A percentile compares a stretch with the other conserved stretches of the same genome.
These are phyloP conservation scores for Poecilia picta DNA, from an alignment of 2,797 vertebrate genomes.

Conservation along the genomic window DNA sequence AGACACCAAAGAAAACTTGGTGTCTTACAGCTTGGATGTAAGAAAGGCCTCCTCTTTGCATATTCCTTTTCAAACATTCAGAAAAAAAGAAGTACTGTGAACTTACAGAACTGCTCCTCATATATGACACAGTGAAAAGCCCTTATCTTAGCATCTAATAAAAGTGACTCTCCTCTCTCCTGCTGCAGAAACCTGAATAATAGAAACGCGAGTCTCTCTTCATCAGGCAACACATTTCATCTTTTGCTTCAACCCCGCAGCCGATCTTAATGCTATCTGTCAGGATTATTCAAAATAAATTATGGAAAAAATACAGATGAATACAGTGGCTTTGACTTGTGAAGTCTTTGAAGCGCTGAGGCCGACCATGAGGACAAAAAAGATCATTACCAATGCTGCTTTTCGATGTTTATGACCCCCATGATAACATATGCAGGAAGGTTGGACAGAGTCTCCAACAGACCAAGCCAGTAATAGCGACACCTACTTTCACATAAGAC, in stretches of 20 bases:
- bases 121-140: conserved; percentile 40
- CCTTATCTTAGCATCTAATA: conserved; percentile 34
- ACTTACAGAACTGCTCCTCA: conserved; percentile 23
- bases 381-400: conserved; percentile 6
- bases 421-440: conserved; percentile 30
- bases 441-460: conserved; percentile 15
- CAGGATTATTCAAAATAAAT: conserved; percentile 25
- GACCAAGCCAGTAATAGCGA: conserved; percentile 17
- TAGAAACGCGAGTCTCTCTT: conserved; percentile 36
- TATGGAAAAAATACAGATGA: conserved; percentile 18
- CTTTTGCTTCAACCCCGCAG: conserved; percentile 22
- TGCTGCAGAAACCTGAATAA: conserved; percentile 45
- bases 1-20: background rate
- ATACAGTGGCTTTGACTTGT: conserved; percentile 5
- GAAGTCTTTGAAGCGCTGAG: conserved; percentile 29
- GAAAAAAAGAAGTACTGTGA: conserved; percentile 26
- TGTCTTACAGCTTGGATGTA: background rate
- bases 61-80: conserved; percentile 24
- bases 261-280: conserved; percentile 55
- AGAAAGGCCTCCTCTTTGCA: background rate
- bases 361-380: conserved; percentile 17
- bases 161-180: conserved; percentile 40
- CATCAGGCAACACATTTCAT: conserved; percentile 36
- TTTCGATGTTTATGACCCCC: conserved; percentile 17
- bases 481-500: conserved; percentile 28